A percentile compares a stretch with the other conserved stretches of the same genome.
Evolutionary conservation across 1,140 invertebrate genomes (phyloP).

Genomic region (Cephus cinctus): DNA sequence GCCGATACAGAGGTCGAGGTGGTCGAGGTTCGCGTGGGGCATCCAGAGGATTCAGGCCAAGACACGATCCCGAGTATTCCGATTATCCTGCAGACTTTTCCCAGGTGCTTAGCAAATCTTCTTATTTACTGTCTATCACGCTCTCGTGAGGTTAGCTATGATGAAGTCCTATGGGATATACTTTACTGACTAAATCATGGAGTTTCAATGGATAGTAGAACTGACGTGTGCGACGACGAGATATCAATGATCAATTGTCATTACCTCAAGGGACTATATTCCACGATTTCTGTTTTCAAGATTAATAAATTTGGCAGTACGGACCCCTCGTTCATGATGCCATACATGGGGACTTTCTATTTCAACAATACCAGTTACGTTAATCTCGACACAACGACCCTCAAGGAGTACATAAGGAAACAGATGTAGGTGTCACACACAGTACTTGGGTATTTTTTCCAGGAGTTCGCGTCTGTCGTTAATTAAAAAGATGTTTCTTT

Average conservation of each 20-base stretch:
- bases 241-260: background rate
- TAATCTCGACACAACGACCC: slow-evolving; percentile 57
- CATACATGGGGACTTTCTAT: slow-evolving; percentile 65
- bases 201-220: slow-evolving; percentile 9
- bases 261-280: slow-evolving; percentile 4
- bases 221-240: background rate
- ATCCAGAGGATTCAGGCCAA: slow-evolving; percentile 38
- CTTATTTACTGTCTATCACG: too few species aligned
- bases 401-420: slow-evolving; percentile 79
- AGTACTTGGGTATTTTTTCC: too few species aligned
- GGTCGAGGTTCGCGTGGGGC: slow-evolving; percentile 27
- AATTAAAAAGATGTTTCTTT: slow-evolving; percentile 14
- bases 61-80: slow-evolving; percentile 53
- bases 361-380: slow-evolving; percentile 57
- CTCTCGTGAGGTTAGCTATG: background rate
- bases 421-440: slow-evolving; percentile 70
- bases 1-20: slow-evolving; percentile 35
- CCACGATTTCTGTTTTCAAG: slow-evolving; percentile 28
- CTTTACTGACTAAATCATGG: slow-evolving; percentile 1
- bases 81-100: slow-evolving; percentile 55
- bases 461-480: slow-evolving; percentile 7
- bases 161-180: slow-evolving; percentile 18
- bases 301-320: slow-evolving; percentile 42
- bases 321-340: slow-evolving; percentile 59
- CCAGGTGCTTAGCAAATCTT: too few species aligned